Evolutionary conservation across 2,888 invertebrate species (phyloP).

Genomic region (Entomobrya multifasciata): DNA sequence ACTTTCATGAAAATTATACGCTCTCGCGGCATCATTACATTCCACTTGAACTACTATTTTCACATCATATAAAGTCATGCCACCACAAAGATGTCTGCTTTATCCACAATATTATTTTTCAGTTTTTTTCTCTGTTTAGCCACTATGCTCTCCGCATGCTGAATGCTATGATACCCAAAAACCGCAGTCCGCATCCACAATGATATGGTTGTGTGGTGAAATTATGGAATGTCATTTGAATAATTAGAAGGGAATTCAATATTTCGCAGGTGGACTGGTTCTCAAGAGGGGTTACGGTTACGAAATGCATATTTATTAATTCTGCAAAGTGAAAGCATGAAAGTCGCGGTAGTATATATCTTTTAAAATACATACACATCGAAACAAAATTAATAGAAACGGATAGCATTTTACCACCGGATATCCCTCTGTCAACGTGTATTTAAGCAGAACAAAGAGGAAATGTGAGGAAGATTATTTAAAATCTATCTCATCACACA

Average conservation of each 20-base stretch:
- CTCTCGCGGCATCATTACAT: not conserved
- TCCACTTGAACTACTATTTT: conserved; percentile 12
- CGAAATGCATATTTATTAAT: conserved; percentile 55
- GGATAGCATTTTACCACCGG: too few species aligned
- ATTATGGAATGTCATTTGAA: conserved; percentile 78
- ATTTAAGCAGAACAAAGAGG: not conserved
- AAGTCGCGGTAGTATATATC: too few species aligned
- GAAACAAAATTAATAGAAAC: too few species aligned
- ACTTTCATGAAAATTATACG: not conserved
- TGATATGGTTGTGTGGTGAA: conserved; percentile 41
- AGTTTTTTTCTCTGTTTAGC: not conserved
- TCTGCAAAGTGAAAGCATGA: too few species aligned
- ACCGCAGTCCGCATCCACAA: too few species aligned
- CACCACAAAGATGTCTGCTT: not conserved
- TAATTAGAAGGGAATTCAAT: conserved; percentile 75
- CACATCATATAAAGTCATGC: not conserved
- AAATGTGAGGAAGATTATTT: too few species aligned
- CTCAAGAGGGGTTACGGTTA: conserved; percentile 71
- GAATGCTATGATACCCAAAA: conserved; percentile 8
- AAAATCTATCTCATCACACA: too few species aligned
- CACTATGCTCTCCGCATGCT: not conserved
- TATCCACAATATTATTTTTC: conserved; percentile 6
- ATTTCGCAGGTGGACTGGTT: conserved; percentile 78
- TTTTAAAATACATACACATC: too few species aligned
- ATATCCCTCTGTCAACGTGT: not conserved